These are phyloP conservation scores for Cyclopterus lumpus DNA, from an alignment of 2,797 vertebrate genomes.

Conservation along the genomic window DNA sequence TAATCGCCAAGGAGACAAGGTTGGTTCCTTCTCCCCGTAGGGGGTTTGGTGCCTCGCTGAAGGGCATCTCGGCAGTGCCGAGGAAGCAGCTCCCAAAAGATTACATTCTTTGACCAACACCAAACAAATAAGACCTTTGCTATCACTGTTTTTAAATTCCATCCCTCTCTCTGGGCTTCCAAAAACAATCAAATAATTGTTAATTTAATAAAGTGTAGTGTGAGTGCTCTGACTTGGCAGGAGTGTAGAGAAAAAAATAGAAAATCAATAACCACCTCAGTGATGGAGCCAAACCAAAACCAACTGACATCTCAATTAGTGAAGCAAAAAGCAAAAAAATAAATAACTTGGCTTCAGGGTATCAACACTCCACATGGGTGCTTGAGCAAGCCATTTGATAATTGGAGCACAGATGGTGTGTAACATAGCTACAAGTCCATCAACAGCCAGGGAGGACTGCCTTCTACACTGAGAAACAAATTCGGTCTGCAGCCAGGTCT, in stretches of 20 bases:
- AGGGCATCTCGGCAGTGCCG: no score
- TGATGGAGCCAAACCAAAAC: conserved; percentile 37
- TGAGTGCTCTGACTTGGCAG: neutral
- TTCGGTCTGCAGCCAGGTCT: conserved; percentile 29
- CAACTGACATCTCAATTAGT: conserved; percentile 44
- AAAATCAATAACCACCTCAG: conserved; percentile 2
- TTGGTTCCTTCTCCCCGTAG: no score
- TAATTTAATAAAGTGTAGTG: neutral
- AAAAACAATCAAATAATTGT: conserved; percentile 5
- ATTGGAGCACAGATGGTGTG: conserved; percentile 64
- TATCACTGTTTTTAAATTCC: neutral
- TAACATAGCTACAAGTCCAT: conserved; percentile 49
- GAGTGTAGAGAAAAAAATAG: neutral
- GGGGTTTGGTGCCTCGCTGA: no score
- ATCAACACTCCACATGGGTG: conserved; percentile 46
- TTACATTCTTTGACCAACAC: neutral
- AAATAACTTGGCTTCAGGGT: conserved; percentile 17
- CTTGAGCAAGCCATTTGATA: conserved; percentile 48
- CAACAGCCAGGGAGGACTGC: conserved; percentile 35
- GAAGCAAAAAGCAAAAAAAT: conserved; percentile 34
- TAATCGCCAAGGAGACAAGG: no score
- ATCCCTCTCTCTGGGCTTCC: neutral
- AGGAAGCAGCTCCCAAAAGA: no score
- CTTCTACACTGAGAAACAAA: conserved; percentile 23
- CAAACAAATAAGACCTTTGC: neutral